phyloP scores from a whole-genome alignment of 2,888 invertebrate species.

The Herminia tarsipennalis region DNA sequence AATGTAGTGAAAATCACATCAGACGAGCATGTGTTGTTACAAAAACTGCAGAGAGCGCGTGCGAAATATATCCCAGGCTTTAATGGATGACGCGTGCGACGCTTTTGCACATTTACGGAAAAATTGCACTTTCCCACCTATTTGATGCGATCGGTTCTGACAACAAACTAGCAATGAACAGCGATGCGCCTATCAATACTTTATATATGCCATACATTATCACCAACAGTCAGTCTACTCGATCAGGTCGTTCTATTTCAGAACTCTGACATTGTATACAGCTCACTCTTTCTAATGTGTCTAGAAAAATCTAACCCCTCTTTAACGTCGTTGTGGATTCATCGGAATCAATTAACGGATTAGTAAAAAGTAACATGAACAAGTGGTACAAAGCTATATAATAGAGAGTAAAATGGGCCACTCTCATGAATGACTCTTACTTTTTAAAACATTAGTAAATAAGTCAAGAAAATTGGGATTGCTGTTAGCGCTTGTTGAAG shows the following conservation, averaged over 20 bases:
- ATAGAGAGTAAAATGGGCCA: too few relatives aligned
- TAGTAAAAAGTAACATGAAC: background rate
- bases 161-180: conserved; percentile 71
- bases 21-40: conserved; percentile 43
- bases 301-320: conserved; percentile 24
- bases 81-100: conserved; percentile 36
- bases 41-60: conserved; percentile 63
- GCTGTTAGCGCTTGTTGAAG: too few relatives aligned
- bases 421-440: too few relatives aligned
- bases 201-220: conserved; percentile 71
- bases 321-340: background rate
- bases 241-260: conserved; percentile 27
- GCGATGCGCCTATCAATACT: conserved; percentile 68
- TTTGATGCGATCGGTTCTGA: conserved; percentile 58
- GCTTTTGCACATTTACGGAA: conserved; percentile 48
- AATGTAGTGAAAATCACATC: conserved; percentile 74
- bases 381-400: too few relatives aligned
- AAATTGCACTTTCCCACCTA: conserved; percentile 63
- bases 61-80: conserved; percentile 48
- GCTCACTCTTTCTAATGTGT: conserved; percentile 25
- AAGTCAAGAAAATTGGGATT: too few relatives aligned
- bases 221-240: conserved; percentile 48
- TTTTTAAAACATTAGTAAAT: too few relatives aligned
- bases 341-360: background rate
- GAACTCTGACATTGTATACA: conserved; percentile 14